Evolutionary conservation across 2,888 invertebrate species (phyloP), one percentile per base, ranked within the genome.

Genomic region (Incurvaria masculella): DNA sequence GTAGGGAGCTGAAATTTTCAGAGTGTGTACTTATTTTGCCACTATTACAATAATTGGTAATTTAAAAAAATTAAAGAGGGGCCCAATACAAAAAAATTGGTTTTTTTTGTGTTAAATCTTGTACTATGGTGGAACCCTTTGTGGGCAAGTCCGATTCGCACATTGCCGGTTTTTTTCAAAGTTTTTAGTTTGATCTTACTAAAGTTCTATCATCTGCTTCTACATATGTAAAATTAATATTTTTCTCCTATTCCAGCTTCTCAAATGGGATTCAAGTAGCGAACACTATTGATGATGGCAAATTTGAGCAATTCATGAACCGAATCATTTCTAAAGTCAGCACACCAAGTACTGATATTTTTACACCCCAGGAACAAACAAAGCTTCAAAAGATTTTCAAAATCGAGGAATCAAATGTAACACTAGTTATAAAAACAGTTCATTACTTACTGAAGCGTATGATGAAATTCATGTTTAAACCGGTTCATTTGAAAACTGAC

Each of bases 391-490:
- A 63, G 56, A 68, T 78, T 59, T 75, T 76, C 56, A 63, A 67
- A 52, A 54, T 69, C 26, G 62, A 65, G 49, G 63, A 66, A 55
- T 69, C 68, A 38, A 62, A 55, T 45, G 58, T 76, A 45, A 51
- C 61, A 2, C 49, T 75, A 46, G 61, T 64, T 16, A 66, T 75
- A 6, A 75, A 72, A 64, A 68, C 72, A 33, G 56, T 72, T 39
- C 57, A 69, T 21, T 75, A 70, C 55, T 53, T 76, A 47, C 67
- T 67, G 40, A 75, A 69, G 58, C 67, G 65, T 55, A 59, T 71
- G 52, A 50, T 70, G 2, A 78, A 72, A 54, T 76, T 60, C 53
- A 69, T 78, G 46, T 71, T 75, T 52, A 73, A 74, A 72, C 76
- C 78, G 16, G 47, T 54, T n/a, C 57, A 70, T 57, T 61, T 78